A percentile compares a stretch with the other conserved stretches of the same genome.
phyloP scores from a whole-genome alignment of 2,888 invertebrate species.

The Mystacides longicornis region DNA sequence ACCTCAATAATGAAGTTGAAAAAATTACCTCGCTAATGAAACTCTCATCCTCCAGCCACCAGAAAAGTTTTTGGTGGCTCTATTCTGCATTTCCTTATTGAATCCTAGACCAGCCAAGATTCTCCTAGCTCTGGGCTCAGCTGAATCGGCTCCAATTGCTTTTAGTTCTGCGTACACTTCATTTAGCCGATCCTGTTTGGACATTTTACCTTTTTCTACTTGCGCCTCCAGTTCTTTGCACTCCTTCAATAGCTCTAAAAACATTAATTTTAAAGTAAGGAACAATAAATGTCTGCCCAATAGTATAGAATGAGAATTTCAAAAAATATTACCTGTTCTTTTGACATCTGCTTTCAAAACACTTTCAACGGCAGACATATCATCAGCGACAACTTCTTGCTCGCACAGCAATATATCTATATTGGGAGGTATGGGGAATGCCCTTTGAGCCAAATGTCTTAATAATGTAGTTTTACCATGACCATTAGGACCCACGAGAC shows the following conservation, averaged over 20 bases:
- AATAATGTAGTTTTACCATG: conserved; percentile 97
- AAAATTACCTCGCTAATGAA: conserved; percentile 66
- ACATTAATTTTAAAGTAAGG: not conserved
- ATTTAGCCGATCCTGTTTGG: conserved; percentile 71
- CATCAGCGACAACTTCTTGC: conserved; percentile 95
- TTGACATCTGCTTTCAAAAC: conserved; percentile 91
- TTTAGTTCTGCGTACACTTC: conserved; percentile 92
- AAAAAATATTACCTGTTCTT: conserved; percentile 59
- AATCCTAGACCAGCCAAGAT: conserved; percentile 98
- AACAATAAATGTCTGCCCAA: too few relatives aligned
- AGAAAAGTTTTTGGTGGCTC: conserved; percentile 83
- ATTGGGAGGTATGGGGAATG: conserved; percentile 89
- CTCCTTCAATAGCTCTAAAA: conserved; percentile 63
- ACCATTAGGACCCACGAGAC: conserved; percentile 96
- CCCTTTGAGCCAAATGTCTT: conserved; percentile 84
- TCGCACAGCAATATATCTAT: conserved; percentile 96
- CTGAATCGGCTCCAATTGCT: conserved; percentile 96
- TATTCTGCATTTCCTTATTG: conserved; percentile 78
- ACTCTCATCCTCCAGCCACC: conserved; percentile 99
- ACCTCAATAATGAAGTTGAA: too few relatives aligned
- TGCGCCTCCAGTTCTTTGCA: conserved; percentile 73
- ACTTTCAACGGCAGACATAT: conserved; percentile 86
- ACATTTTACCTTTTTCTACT: conserved; percentile 64
- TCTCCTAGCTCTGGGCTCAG: conserved; percentile 91
- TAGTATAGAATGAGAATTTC: too few relatives aligned